Conservation (phyloP, 37 sponge, comb jelly and placozoan genomes). For the Agelas oroides region DNA sequence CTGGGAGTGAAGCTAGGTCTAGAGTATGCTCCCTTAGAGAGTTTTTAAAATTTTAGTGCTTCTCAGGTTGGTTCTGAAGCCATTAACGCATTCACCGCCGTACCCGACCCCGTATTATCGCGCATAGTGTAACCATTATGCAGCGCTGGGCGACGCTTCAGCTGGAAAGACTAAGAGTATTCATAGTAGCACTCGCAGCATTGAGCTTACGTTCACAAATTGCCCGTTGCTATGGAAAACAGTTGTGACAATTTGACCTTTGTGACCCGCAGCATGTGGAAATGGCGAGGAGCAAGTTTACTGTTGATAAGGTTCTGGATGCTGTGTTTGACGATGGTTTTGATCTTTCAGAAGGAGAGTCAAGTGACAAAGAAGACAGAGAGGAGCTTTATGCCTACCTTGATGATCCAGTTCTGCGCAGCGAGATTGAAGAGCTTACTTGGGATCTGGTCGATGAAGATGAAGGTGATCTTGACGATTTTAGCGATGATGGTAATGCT, state of each 20-base stretch:
- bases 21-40: too few species aligned
- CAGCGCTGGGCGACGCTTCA: not conserved
- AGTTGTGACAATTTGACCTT: not conserved
- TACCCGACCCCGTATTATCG: too few species aligned
- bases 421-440: not conserved
- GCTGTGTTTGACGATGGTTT: not conserved
- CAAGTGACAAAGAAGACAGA: not conserved
- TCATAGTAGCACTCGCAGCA: not conserved
- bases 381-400: not conserved
- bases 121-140: too few species aligned
- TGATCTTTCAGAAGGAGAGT: constrained; percentile 1
- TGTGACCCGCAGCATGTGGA: not conserved
- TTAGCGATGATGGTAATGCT: not conserved
- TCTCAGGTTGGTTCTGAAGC: too few species aligned
- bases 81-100: too few species aligned
- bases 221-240: constrained; percentile 3
- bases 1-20: too few species aligned
- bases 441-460: not conserved
- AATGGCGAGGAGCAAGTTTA: not conserved
- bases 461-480: too few species aligned
- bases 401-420: not conserved
- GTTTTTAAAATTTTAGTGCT: too few species aligned
- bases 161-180: not conserved
- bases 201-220: not conserved
- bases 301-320: not conserved